Conservation (phyloP, 2,888 invertebrate species). For the Pyrocoelia pectoralis region DNA sequence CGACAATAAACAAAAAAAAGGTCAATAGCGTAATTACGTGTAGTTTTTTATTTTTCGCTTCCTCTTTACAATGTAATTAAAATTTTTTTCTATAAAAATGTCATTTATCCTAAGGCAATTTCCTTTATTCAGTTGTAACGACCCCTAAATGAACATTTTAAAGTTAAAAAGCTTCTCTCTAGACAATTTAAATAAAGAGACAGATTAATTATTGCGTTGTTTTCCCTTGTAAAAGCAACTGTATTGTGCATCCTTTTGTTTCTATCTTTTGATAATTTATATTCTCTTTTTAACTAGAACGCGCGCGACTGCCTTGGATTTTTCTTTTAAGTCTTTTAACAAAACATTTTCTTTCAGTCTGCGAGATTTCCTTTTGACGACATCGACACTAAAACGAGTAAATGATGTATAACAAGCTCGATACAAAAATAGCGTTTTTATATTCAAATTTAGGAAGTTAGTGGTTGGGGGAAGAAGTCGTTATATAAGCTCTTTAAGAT, state of each 20-base stretch:
- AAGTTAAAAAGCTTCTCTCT: conserved; percentile 2
- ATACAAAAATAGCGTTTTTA: neutral
- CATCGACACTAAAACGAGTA: neutral
- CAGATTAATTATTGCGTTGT: conserved; percentile 11
- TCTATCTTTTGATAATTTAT: neutral
- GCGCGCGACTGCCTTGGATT: neutral
- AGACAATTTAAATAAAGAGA: conserved; percentile 8
- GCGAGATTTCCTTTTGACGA: neutral
- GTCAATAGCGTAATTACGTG: neutral
- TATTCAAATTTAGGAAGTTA: neutral
- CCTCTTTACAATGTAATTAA: neutral
- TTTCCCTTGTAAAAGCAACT: neutral
- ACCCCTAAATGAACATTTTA: conserved; percentile 1
- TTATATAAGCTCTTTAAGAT: neutral
- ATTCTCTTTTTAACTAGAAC: neutral
- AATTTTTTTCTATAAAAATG: conserved; percentile 6
- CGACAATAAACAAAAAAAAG: neutral
- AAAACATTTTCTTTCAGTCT: neutral
- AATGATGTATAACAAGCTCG: conserved; percentile 1
- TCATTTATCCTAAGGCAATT: neutral
- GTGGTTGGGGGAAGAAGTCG: neutral
- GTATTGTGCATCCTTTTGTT: conserved; percentile 2
- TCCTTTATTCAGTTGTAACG: neutral
- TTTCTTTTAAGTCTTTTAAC: neutral
- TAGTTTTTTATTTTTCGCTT: neutral